A percentile compares a stretch with the other conserved stretches of the same genome.
These are phyloP conservation scores for Oryzias dopingdopingensis DNA, from an alignment of 2,797 vertebrate species.

Conservation along the genomic window DNA sequence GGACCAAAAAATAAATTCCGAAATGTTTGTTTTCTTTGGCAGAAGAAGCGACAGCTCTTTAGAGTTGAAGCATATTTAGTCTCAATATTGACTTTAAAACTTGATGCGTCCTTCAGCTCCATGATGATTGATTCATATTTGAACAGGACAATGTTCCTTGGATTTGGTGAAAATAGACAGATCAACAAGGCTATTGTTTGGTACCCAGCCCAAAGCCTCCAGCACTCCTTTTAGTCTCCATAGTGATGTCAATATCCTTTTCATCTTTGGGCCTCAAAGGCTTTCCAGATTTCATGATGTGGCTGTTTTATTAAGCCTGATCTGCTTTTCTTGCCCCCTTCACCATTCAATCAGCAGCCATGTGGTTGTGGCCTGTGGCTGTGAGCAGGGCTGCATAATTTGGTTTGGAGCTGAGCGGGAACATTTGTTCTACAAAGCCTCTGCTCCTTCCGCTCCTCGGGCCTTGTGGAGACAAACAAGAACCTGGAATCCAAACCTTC, in stretches of 20 bases:
- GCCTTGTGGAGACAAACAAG: conserved; percentile 46
- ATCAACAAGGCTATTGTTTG: conserved; percentile 12
- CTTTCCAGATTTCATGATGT: conserved; percentile 71
- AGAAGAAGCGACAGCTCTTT: too few species aligned
- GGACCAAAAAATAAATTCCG: too few species aligned
- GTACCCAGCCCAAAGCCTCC: conserved; percentile 42
- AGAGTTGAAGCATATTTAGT: too few species aligned
- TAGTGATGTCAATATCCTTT: conserved; percentile 64
- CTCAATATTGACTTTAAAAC: too few species aligned
- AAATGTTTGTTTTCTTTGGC: too few species aligned
- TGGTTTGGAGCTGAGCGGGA: conserved; percentile 71
- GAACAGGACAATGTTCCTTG: too few species aligned
- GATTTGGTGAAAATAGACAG: conserved; percentile 20
- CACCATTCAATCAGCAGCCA: conserved; percentile 62
- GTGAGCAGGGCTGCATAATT: conserved; percentile 62
- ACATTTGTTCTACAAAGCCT: conserved; percentile 76
- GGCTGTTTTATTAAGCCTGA: conserved; percentile 65
- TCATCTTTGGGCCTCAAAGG: conserved; percentile 64
- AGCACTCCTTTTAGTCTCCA: conserved; percentile 65
- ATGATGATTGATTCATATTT: conserved; percentile 5
- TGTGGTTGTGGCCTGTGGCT: conserved; percentile 61
- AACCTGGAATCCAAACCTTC: conserved; percentile 22
- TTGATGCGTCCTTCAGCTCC: not conserved
- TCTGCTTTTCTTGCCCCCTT: conserved; percentile 61
- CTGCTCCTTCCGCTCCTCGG: conserved; percentile 43